Evolutionary conservation across 2,797 vertebrate species (phyloP).

Genomic region (Ceryle rudis): DNA sequence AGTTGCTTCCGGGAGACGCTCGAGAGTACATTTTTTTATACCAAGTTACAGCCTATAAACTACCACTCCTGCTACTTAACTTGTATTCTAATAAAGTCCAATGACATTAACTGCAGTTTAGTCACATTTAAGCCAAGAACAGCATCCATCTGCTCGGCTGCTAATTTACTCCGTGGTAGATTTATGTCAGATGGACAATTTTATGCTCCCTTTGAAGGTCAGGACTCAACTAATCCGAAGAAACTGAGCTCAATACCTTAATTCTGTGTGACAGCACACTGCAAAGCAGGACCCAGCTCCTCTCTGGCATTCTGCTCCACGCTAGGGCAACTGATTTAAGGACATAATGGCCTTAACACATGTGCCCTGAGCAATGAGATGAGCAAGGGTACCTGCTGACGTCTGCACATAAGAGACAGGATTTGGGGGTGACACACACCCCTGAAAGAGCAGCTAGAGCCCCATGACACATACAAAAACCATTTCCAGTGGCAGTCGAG

Average conservation of each 20-base stretch:
- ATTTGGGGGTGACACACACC: background rate
- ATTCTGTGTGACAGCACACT: background rate
- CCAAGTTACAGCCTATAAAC: background rate
- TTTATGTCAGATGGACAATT: background rate
- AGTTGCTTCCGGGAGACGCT: background rate
- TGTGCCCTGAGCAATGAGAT: background rate
- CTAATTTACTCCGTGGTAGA: background rate
- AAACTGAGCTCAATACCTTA: background rate
- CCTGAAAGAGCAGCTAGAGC: background rate
- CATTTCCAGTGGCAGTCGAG: background rate
- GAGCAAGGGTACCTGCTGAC: background rate
- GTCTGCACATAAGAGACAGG: accelerated
- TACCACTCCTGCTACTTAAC: background rate
- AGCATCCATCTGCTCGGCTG: background rate
- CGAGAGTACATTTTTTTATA: background rate
- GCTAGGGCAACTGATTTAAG: accelerated
- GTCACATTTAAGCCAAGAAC: background rate
- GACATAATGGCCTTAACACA: background rate
- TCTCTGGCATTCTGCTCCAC: background rate
- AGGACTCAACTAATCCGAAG: background rate
- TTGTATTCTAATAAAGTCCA: background rate
- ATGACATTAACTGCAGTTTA: background rate
- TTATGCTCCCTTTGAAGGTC: background rate
- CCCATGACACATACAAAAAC: background rate
- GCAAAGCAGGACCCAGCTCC: background rate